Conservation (phyloP, 1,140 invertebrate genomes). For the Lucilia cuprina region DNA sequence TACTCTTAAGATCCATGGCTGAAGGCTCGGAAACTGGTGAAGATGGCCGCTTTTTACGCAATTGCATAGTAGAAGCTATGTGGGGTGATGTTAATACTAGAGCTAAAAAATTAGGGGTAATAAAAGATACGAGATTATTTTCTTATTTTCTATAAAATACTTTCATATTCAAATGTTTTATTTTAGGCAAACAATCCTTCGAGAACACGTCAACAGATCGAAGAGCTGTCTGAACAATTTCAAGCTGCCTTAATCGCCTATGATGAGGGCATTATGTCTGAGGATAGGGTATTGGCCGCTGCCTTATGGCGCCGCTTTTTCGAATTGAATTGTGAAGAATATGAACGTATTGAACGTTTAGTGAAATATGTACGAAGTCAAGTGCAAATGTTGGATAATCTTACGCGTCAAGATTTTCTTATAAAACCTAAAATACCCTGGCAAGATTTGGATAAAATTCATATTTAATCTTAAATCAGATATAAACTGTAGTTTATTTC, state of each 20-base stretch:
- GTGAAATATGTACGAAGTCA: slow-evolving; percentile 77
- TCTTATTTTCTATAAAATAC: not conserved
- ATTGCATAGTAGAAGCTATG: slow-evolving; percentile 77
- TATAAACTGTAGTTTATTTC: not conserved
- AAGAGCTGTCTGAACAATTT: slow-evolving; percentile 76
- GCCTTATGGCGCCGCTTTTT: slow-evolving; percentile 87
- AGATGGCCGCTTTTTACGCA: slow-evolving; percentile 74
- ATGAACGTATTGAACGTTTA: slow-evolving; percentile 71
- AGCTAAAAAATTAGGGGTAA: slow-evolving; percentile 75
- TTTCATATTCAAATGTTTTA: not conserved
- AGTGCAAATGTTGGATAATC: slow-evolving; percentile 65
- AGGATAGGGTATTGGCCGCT: slow-evolving; percentile 77
- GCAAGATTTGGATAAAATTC: slow-evolving; percentile 53
- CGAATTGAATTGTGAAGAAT: slow-evolving; percentile 68
- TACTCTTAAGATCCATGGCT: slow-evolving; percentile 77
- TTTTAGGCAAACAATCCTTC: slow-evolving; percentile 67
- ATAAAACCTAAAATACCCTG: slow-evolving; percentile 59
- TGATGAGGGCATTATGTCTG: slow-evolving; percentile 80
- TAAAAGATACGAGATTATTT: slow-evolving; percentile 42
- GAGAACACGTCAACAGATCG: slow-evolving; percentile 67
- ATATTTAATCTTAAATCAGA: slow-evolving; percentile 11
- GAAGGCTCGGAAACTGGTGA: slow-evolving; percentile 69
- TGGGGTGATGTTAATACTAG: slow-evolving; percentile 81
- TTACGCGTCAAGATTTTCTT: slow-evolving; percentile 61
- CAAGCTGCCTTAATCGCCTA: slow-evolving; percentile 85